phyloP scores from a whole-genome alignment of 2,113 vertebrate genomes.

The Dipodomys spectabilis region DNA sequence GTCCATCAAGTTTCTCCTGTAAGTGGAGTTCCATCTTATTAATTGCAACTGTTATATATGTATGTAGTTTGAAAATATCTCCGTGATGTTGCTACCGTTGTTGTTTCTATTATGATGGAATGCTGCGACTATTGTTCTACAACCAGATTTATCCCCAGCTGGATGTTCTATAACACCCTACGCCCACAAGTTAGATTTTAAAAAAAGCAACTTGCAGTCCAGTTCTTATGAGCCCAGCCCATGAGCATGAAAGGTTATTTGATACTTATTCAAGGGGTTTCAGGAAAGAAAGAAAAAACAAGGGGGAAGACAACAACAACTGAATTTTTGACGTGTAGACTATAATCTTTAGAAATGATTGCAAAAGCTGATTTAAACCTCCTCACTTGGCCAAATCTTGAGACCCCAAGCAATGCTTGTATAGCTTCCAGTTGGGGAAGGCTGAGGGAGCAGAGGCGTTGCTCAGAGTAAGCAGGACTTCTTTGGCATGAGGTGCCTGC shows the following conservation, averaged over 20 bases:
- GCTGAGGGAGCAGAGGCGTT: neutral
- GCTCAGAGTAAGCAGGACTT: neutral
- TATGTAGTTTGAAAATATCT: neutral
- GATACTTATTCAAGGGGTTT: neutral
- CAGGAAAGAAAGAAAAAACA: neutral
- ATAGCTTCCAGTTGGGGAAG: neutral
- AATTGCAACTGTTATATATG: neutral
- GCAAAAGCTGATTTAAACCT: neutral
- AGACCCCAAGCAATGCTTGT: slow-evolving; percentile 22
- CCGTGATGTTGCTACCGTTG: neutral
- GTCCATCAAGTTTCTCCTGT: neutral
- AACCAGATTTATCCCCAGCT: neutral
- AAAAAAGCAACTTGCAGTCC: neutral
- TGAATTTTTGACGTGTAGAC: slow-evolving; percentile 17
- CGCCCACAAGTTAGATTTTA: neutral
- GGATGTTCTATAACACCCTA: neutral
- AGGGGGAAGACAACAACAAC: neutral
- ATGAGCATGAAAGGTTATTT: neutral
- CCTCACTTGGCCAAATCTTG: slow-evolving; percentile 21
- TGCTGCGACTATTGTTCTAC: neutral
- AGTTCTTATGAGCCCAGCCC: neutral
- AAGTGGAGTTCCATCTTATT: slow-evolving; percentile 26
- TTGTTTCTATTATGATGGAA: neutral
- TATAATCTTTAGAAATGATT: neutral
- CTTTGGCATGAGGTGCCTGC: neutral